phyloP scores from a whole-genome alignment of 2,888 invertebrate genomes.

The Stenolophus ochropezus region DNA sequence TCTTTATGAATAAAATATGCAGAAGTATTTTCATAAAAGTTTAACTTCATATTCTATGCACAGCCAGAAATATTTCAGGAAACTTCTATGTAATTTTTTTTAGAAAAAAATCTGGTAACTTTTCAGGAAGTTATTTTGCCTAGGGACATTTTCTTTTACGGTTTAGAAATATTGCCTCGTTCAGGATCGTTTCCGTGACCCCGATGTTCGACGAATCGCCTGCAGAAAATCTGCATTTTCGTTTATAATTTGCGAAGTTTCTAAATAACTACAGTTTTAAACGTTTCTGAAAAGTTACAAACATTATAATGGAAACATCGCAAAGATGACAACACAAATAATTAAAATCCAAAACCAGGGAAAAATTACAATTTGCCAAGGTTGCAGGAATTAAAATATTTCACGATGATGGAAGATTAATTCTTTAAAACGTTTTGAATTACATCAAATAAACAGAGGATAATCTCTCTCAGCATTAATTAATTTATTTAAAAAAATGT shows the following conservation, averaged over 20 bases:
- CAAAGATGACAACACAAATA: neutral
- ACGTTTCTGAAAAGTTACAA: neutral
- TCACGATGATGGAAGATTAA: slow-evolving; percentile 14
- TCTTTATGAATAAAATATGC: slow-evolving; percentile 38
- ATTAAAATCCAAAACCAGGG: slow-evolving; percentile 5
- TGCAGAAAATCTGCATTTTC: neutral
- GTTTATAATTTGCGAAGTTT: neutral
- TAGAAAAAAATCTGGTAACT: slow-evolving; percentile 46
- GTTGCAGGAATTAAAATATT: slow-evolving; percentile 27
- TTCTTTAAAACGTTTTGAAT: slow-evolving; percentile 48
- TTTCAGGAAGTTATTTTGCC: slow-evolving; percentile 50
- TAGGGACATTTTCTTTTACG: slow-evolving; percentile 48
- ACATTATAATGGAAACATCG: neutral
- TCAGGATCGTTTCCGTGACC: slow-evolving; percentile 6
- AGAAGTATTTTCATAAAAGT: slow-evolving; percentile 45
- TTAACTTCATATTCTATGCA: slow-evolving; percentile 27
- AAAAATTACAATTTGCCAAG: neutral
- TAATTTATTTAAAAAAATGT: slow-evolving; percentile 39
- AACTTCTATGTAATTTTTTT: slow-evolving; percentile 42
- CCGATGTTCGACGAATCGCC: neutral
- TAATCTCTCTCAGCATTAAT: slow-evolving; percentile 44
- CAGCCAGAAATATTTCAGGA: slow-evolving; percentile 35
- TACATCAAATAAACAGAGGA: slow-evolving; percentile 38
- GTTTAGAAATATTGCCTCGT: slow-evolving; percentile 36
- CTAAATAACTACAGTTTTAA: neutral